These are phyloP conservation scores for Tethea ocularis DNA, from an alignment of 2,888 invertebrate genomes.

Conservation along the genomic window DNA sequence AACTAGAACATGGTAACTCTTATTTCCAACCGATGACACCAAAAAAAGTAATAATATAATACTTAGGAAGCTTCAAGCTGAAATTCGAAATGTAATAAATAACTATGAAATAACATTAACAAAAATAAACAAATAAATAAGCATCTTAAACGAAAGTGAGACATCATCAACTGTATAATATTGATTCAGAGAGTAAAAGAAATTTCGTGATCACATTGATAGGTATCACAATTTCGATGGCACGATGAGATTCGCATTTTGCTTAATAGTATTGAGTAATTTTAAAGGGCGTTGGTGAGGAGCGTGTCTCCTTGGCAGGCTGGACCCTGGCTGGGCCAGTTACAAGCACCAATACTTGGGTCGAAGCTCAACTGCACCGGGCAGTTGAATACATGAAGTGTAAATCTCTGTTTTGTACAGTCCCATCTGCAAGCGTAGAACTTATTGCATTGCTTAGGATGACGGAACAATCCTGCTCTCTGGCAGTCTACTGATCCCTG, in stretches of 20 bases:
- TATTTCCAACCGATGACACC: conserved; percentile 56
- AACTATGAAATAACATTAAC: conserved; percentile 79
- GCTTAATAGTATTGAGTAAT: conserved; percentile 32
- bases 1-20: conserved; percentile 77
- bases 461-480: conserved; percentile 85
- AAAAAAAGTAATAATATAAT: conserved; percentile 44
- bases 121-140: conserved; percentile 73
- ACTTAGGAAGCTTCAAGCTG: conserved; percentile 63
- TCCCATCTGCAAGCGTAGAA: conserved; percentile 94
- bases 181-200: conserved; percentile 41
- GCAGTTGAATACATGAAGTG: conserved; percentile 90
- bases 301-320: conserved; percentile 89
- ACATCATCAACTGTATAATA: conserved; percentile 54
- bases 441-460: conserved; percentile 91
- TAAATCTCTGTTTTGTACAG: conserved; percentile 88
- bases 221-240: conserved; percentile 79
- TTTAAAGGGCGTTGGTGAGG: conserved; percentile 80
- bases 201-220: conserved; percentile 64
- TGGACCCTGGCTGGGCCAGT: conserved; percentile 92
- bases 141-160: conserved; percentile 65
- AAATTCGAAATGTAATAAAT: conserved; percentile 73
- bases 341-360: conserved; percentile 89
- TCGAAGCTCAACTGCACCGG: conserved; percentile 91
- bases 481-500: conserved; percentile 85
- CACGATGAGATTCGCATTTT: conserved; percentile 61